Evolutionary conservation across 92 coral and sea anemone genomes (phyloP), one percentile per base, ranked within the genome.

Genomic region (Heteractis magnifica): DNA sequence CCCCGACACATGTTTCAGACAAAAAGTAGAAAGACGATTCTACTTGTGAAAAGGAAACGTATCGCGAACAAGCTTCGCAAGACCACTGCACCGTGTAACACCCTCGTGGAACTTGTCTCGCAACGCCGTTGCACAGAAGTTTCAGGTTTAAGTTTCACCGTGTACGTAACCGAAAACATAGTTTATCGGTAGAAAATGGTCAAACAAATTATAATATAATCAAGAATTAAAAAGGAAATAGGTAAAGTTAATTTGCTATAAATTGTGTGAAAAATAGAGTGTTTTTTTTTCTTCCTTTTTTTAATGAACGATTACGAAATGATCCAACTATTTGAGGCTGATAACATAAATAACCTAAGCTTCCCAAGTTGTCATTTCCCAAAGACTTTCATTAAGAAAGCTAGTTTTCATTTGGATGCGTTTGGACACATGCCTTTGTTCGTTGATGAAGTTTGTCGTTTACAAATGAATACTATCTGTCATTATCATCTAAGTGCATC

Each of bases 381-480:
- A 15, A 11, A 68, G 73, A 20, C 23, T 68, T 68, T 68, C 73
- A 68, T 23, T 68, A 68, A 68, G 9, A 68, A 68, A 8, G 4
- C 73, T 68, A 20, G 73, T 68, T 68, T 68, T 68, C 73, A 68
- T 64, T 64, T 68, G 50, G 73, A 20, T 68, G 48, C 5, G 73
- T 68, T 26, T 8, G 49, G 49, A 68, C 73, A 68, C 73, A 68
- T 68, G 73, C 14, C 73, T 68, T 68, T 68, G 73, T 68, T 10
- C 73, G 49, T 68, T 23, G 73, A 68, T 68, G 11, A 68, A 68
- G 12, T 26, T 68, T 68, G 73, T 68, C 73, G 73, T 68, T 68
- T 20, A 20, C 73, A 68, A 68, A 68, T 68, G 73, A 68, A 68
- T 68, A 23, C 49, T 23, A 68, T 68, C 73, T 68, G 73, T 68